Conservation (phyloP, 1,140 invertebrate genomes). For the Aphis gossypii region DNA sequence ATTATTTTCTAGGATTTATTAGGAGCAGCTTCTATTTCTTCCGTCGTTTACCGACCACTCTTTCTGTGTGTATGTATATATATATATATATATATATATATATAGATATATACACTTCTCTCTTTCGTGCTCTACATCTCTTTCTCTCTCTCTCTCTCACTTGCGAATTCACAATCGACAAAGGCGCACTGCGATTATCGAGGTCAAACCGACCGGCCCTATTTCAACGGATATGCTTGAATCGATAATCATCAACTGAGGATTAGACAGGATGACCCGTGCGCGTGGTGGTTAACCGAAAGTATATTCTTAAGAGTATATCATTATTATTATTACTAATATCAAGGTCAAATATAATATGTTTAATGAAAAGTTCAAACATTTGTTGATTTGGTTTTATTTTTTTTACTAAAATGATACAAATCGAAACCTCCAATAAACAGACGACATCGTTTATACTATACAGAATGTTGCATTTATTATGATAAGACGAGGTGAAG, state of each 20-base stretch:
- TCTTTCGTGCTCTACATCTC: no score
- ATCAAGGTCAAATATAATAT: neutral
- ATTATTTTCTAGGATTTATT: neutral
- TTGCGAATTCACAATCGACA: neutral
- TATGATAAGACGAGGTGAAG: no score
- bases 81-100: no score
- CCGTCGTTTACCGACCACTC: neutral
- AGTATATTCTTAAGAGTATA: neutral
- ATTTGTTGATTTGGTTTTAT: neutral
- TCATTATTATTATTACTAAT: neutral
- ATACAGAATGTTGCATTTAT: neutral
- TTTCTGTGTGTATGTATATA: neutral
- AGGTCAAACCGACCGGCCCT: neutral
- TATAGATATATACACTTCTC: neutral
- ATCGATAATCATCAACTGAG: neutral
- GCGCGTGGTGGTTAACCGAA: neutral
- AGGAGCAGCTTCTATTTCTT: neutral
- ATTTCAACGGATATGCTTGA: neutral
- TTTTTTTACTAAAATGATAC: neutral
- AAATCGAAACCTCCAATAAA: neutral
- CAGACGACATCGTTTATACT: neutral
- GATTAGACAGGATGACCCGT: neutral
- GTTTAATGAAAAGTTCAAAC: neutral
- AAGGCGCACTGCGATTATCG: neutral
- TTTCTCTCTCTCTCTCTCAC: no score